A percentile compares a stretch with the other conserved stretches of the same genome.
Conservation (phyloP, 1,140 invertebrate species). For the Archivesica marissinica region DNA sequence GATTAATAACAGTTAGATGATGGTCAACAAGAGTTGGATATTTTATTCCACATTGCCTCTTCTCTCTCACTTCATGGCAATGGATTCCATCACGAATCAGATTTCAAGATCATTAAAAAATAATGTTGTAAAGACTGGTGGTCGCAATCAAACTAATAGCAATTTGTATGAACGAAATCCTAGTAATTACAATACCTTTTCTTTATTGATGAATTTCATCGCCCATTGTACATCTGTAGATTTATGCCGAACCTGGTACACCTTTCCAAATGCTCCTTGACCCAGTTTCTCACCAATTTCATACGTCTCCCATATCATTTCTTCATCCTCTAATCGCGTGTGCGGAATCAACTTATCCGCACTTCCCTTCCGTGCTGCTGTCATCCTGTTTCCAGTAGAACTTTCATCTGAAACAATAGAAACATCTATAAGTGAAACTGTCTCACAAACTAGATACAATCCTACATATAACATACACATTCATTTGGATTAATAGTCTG, state of each 20-base stretch:
- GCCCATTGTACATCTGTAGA: slow-evolving; percentile 83
- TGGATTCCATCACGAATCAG: no score
- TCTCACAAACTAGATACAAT: no score
- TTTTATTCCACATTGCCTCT: no score
- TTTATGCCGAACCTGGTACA: slow-evolving; percentile 84
- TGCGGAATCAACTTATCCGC: slow-evolving; percentile 77
- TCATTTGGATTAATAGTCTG: no score
- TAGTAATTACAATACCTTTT: slow-evolving; percentile 84
- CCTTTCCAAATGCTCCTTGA: slow-evolving; percentile 86
- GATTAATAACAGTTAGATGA: no score
- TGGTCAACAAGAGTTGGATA: no score
- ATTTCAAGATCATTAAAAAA: not conserved
- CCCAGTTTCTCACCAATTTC: slow-evolving; percentile 82
- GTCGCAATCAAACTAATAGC: no score
- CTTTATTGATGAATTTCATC: slow-evolving; percentile 86
- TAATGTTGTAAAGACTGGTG: no score
- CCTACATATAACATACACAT: no score
- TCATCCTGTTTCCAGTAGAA: slow-evolving; percentile 50
- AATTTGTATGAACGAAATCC: no score
- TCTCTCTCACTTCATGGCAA: no score
- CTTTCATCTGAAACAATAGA: slow-evolving; percentile 47
- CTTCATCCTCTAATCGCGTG: slow-evolving; percentile 81
- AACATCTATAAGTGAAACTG: no score
- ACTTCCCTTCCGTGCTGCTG: slow-evolving; percentile 72
- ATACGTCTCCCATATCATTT: slow-evolving; percentile 77